Evolutionary conservation across 2,113 vertebrate genomes (phyloP).

Genomic region (Hippopotamus amphibius): DNA sequence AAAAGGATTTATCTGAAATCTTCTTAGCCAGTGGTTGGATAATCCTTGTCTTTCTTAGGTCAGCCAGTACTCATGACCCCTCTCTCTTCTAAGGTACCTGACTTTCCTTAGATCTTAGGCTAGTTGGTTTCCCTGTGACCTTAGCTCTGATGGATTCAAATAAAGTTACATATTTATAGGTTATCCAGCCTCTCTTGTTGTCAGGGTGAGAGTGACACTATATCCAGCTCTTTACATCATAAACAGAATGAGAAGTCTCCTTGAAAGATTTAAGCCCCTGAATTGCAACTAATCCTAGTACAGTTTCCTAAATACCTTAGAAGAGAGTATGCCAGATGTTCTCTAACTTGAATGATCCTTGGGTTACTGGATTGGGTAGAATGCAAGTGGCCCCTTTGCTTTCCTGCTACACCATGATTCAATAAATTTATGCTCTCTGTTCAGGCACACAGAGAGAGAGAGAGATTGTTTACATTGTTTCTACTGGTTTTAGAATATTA

Average conservation of each 20-base stretch:
- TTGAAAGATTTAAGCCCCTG: background rate
- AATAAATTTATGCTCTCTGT: background rate
- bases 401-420: background rate
- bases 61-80: background rate
- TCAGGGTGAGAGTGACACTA: background rate
- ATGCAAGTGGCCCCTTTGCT: background rate
- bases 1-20: background rate
- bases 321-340: background rate
- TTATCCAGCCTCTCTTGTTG: background rate
- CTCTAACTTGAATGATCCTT: background rate
- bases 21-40: background rate
- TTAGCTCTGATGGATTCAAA: slow-evolving; percentile 8
- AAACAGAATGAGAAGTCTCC: background rate
- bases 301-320: background rate
- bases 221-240: background rate
- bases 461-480: background rate
- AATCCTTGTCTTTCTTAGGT: background rate
- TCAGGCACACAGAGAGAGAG: background rate
- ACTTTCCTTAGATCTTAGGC: background rate
- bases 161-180: background rate
- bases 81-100: background rate
- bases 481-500: background rate
- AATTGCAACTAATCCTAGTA: background rate
- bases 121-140: background rate
- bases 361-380: background rate